Base-by-base conservation (phyloP, 1,140 invertebrate genomes). In the Camponotus pennsylvanicus region DNA sequence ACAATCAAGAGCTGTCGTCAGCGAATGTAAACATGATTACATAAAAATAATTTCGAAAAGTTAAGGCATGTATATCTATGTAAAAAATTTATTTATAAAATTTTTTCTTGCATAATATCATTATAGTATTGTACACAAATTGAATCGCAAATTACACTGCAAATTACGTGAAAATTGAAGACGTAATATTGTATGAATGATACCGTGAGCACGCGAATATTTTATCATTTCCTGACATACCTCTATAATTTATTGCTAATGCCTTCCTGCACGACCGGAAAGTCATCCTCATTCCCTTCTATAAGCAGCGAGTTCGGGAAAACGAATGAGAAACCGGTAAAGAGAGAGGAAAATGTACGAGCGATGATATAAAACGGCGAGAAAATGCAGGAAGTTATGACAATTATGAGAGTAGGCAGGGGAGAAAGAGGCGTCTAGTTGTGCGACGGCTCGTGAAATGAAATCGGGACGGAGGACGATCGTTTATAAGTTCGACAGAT, bases 371-470 rank as follows among this genome's bases (percentile, higher is more conserved):
- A 86, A 52, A 52, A 86, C 66, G 86, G 76, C 59, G 88, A 86
- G 86, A 90, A 92, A 92, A 91, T 88, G 88, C 88, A 90, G 89
- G 86, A 92, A 92, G 91, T 92, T 92, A 91, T 91, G 89, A 91
- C 91, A 89, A 90, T 91, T 92, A 92, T 91, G 91, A 87, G 82
- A 7, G 37, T 42, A 2, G 21, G 13, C 64, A 78, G 73, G 21
- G 64, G 45, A 70, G 73, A 59, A 82, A 71, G 67, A 71, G 78
- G 34, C 63, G 79, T 77, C 83, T 86, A 84, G 85, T 59, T 85
- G 89, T 90, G 90, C 91, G 90, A 91, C 89, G 91, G 87, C 79
- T 90, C 89, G 92, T 92, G 91, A 93, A 93, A 92, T 93, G 89
- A 90, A 93, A 92, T 90, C 83, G 83, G 86, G 63, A 88, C 76